A percentile compares a stretch with the other conserved stretches of the same genome.
Conservation (phyloP, 2,113 vertebrate species). For the Silurus glanis region DNA sequence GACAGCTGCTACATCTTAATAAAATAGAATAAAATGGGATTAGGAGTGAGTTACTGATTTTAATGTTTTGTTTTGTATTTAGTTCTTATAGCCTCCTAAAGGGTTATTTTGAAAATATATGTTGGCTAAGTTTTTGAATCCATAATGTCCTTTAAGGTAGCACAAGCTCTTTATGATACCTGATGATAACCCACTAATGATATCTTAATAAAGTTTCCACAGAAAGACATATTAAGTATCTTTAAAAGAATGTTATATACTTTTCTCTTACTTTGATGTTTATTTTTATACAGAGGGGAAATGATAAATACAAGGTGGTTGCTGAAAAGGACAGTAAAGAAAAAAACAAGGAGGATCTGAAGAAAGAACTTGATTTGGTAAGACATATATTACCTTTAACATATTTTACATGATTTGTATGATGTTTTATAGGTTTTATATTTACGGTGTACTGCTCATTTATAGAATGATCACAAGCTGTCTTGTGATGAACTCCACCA, state of each 20-base stretch:
- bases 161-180: background rate
- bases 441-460: conserved; percentile 8
- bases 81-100: background rate
- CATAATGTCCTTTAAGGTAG: no score
- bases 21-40: conserved; percentile 22
- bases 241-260: background rate
- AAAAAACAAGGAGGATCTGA: conserved; percentile 12
- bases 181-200: background rate
- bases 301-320: conserved; percentile 23
- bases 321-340: background rate
- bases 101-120: background rate
- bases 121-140: no score
- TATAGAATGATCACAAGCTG: conserved; percentile 95
- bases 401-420: background rate
- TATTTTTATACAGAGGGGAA: conserved; percentile 6
- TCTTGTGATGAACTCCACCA: conserved; percentile 90
- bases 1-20: conserved; percentile 5
- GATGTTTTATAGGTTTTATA: conserved; percentile 3
- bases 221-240: background rate
- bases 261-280: background rate
- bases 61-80: background rate
- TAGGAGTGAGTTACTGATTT: conserved; percentile 1
- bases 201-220: background rate
- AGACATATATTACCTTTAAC: background rate
- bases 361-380: conserved; percentile 44